Conservation (phyloP, 2,113 vertebrate genomes). For the Anser cygnoides region DNA sequence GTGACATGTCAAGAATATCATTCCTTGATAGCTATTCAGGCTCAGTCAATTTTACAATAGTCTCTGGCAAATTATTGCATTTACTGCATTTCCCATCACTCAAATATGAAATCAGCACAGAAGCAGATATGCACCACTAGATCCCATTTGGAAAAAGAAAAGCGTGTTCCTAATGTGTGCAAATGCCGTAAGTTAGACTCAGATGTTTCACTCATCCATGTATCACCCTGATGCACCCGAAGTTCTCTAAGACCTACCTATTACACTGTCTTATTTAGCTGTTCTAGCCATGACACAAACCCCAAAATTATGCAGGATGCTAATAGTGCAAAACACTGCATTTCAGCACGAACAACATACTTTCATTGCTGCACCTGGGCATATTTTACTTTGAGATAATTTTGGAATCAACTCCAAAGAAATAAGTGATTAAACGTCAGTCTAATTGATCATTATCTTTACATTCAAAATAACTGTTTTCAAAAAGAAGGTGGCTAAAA, state of each 20-base stretch:
- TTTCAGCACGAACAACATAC: background rate
- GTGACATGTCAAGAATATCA: background rate
- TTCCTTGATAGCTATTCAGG: background rate
- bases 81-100: background rate
- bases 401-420: background rate
- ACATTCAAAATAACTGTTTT: background rate
- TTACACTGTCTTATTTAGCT: background rate
- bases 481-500: background rate
- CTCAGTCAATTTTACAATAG: background rate
- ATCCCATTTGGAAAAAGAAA: background rate
- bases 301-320: background rate
- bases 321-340: background rate
- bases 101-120: fast-evolving
- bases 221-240: background rate
- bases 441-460: background rate
- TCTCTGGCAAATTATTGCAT: background rate
- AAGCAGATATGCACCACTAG: fast-evolving
- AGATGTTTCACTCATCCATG: background rate
- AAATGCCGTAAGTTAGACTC: background rate
- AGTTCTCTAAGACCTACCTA: background rate
- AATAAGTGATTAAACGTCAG: background rate
- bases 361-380: background rate
- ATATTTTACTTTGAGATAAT: fast-evolving
- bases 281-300: background rate
- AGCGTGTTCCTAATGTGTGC: fast-evolving